Conservation (phyloP, 35 echinoderm and acorn worm genomes). For the Heliocidaris erythrogramma region DNA sequence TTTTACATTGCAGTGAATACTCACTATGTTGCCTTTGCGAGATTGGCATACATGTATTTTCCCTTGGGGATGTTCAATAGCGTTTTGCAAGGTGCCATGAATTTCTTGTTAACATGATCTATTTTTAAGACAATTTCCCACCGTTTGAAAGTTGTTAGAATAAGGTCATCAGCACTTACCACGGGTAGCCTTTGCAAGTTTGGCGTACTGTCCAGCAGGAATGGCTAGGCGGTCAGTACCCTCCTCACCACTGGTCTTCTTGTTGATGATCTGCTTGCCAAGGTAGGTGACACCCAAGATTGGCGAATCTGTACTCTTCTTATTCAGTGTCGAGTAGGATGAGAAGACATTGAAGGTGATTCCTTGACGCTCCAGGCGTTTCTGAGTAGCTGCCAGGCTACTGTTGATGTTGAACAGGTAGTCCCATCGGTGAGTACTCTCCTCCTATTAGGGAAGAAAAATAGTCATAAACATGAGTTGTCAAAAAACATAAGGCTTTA, state of each 20-base stretch:
- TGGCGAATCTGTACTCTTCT: slow-evolving; percentile 62
- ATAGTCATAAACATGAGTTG: too few relatives aligned
- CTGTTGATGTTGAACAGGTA: background rate
- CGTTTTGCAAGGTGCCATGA: too few relatives aligned
- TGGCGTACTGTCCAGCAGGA: slow-evolving; percentile 79
- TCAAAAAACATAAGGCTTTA: too few relatives aligned
- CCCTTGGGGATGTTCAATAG: too few relatives aligned
- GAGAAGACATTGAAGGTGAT: slow-evolving; percentile 91
- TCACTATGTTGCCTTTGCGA: too few relatives aligned
- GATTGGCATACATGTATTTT: too few relatives aligned
- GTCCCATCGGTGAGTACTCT: background rate
- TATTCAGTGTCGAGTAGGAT: slow-evolving; percentile 63
- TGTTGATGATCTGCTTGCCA: slow-evolving; percentile 58
- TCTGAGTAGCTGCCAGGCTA: slow-evolving; percentile 33
- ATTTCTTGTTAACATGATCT: too few relatives aligned
- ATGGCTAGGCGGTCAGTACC: slow-evolving; percentile 51
- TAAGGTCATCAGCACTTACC: slow-evolving; percentile 60
- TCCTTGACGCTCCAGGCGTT: slow-evolving; percentile 50
- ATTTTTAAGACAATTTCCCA: too few relatives aligned
- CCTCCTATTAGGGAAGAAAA: too few relatives aligned
- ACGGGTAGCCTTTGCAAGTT: slow-evolving; percentile 81
- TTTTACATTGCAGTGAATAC: too few relatives aligned
- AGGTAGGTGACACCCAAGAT: slow-evolving; percentile 79
- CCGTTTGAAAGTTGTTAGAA: too few relatives aligned
- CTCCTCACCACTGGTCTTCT: slow-evolving; percentile 68